Evolutionary conservation across 2,797 vertebrate species (phyloP).

Genomic region (Argyrosomus regius): DNA sequence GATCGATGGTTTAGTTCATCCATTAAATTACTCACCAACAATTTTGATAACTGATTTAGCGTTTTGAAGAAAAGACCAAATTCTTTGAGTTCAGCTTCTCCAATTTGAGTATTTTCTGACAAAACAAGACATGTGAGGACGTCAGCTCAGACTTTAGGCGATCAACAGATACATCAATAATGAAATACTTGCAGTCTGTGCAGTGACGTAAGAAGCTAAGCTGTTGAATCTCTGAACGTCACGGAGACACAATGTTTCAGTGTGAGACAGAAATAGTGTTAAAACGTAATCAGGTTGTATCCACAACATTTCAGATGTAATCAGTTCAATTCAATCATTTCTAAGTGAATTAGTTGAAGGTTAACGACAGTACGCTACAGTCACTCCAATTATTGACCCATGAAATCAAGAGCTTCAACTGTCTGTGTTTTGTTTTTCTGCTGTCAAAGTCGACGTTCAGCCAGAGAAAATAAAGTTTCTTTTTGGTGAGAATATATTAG

Average conservation of each 20-base stretch:
- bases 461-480: background rate
- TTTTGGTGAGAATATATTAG: background rate
- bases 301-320: constrained; percentile 15
- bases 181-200: too few species aligned
- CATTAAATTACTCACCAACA: too few species aligned
- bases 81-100: too few species aligned
- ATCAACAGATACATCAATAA: too few species aligned
- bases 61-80: too few species aligned
- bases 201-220: background rate
- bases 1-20: too few species aligned
- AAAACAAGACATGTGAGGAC: too few species aligned
- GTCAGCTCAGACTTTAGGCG: too few species aligned
- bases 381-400: background rate
- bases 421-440: background rate
- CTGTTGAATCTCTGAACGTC: background rate
- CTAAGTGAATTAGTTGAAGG: constrained; percentile 23
- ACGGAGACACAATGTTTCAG: background rate
- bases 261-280: background rate
- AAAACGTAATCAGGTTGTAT: constrained; percentile 5
- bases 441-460: background rate
- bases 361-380: background rate
- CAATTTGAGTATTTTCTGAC: too few species aligned
- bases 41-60: too few species aligned
- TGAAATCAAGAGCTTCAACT: background rate
- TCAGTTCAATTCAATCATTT: constrained; percentile 34